These are phyloP conservation scores for Dryobates pubescens DNA, from an alignment of 2,797 vertebrate species.

Conservation along the genomic window DNA sequence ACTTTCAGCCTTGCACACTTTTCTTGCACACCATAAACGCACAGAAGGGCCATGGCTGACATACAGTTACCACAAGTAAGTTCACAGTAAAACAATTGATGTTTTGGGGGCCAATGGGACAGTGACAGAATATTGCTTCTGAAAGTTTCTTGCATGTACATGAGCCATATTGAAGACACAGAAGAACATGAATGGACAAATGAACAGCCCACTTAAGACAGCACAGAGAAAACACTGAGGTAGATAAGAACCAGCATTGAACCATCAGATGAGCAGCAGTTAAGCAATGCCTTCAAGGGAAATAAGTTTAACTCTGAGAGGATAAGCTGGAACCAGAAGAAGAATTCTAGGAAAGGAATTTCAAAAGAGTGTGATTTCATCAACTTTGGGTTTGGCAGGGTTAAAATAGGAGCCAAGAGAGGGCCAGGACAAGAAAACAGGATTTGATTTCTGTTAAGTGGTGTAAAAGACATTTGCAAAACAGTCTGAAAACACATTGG, in stretches of 20 bases:
- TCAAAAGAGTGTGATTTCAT: background rate
- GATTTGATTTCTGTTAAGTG: background rate
- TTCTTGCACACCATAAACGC: background rate
- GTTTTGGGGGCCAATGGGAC: background rate
- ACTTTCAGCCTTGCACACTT: background rate
- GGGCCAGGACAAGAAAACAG: background rate
- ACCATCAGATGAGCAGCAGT: background rate
- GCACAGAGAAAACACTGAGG: background rate
- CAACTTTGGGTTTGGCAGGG: background rate
- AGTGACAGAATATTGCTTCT: background rate
- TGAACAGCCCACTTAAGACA: background rate
- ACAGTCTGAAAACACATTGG: background rate
- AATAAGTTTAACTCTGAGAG: background rate
- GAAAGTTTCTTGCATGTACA: background rate
- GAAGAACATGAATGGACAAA: background rate
- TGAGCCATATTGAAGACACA: background rate
- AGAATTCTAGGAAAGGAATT: background rate
- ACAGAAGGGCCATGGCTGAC: background rate
- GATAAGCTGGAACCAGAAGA: background rate
- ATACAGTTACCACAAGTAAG: background rate
- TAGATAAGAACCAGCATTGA: background rate
- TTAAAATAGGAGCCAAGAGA: background rate
- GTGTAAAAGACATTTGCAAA: background rate
- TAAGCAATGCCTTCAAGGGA: background rate
- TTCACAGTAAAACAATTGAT: background rate